Conservation (phyloP, 2,797 vertebrate genomes). For the Manis pentadactyla region DNA sequence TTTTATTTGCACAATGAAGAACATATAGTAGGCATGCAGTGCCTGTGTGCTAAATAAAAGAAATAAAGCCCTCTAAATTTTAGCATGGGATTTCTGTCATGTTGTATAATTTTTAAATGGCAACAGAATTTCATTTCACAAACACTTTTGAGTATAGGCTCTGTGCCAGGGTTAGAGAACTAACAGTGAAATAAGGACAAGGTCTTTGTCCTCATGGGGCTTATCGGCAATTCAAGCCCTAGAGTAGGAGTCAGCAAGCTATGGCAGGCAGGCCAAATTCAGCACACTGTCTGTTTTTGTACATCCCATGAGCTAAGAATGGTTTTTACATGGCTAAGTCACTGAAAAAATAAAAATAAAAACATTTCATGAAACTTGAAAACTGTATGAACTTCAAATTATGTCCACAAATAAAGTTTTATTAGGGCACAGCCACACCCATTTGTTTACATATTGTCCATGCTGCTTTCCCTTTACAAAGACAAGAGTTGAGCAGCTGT, state of each 20-base stretch:
- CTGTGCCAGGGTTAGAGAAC: not conserved
- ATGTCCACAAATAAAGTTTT: not conserved
- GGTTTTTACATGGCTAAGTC: not conserved
- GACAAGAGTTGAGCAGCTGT: not conserved
- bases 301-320: not conserved
- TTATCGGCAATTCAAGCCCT: not conserved
- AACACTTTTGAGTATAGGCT: not conserved
- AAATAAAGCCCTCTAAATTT: slow-evolving; percentile 35
- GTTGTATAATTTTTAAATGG: not conserved
- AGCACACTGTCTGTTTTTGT: not conserved
- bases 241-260: not conserved
- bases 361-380: not conserved
- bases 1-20: not conserved
- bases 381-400: not conserved
- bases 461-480: not conserved
- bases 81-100: not conserved
- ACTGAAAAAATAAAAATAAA: not conserved
- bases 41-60: not conserved
- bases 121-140: not conserved
- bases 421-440: not conserved
- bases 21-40: slow-evolving; percentile 45
- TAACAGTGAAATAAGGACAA: slow-evolving; percentile 23
- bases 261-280: not conserved
- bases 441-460: not conserved
- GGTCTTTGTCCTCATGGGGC: not conserved